Evolutionary conservation across 2,113 vertebrate genomes (phyloP), one percentile per base, ranked within the genome.

Genomic region (Corythaixoides concolor): DNA sequence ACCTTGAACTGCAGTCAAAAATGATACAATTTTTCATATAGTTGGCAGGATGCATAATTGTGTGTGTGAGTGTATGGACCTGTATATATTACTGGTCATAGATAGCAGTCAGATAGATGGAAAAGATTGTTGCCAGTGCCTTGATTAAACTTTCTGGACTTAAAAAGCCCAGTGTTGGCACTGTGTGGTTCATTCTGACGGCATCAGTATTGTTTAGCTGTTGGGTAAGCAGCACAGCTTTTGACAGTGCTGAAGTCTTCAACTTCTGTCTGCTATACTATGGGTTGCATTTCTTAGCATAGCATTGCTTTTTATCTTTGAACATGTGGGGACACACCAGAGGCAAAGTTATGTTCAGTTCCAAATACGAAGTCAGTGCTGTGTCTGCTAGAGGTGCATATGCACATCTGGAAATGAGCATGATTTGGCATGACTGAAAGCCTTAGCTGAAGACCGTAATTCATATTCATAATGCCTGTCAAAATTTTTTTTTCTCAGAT

Each of bases 351-450:
- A 33, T 33, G 12, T 37, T 63, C 4, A 18, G 26, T 43, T 88
- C 43, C 33, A 67, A 5, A 11, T 45, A 5, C 0, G 5, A 27
- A 50, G 20, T 32, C 58, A 79, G 43, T 59, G 49, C 49, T 4
- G 3, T 0, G 0, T 60, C 47, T 72, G 30, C 21, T 66, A 26
- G 12, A 43, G 30, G 52, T 59, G 37, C 24, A 4, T 5, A 2
- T 32, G 16, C 37, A 20, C 1, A 1, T 43, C 41, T 53, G 11
- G 45, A 73, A 30, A 20, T 11, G 16, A 50, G 30, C 53, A 13
- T 0, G 4, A 39, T 60, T 56, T 74, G 28, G n/a, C 45, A 13
- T 74, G 30, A 56, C 21, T n/a, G 45, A 33, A 62, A 52, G 35
- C 35, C 35, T 33, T 35, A 69, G 32, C 20, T 88, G 75, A 81